Conservation (phyloP, 2,888 invertebrate species). For the Prosapia bicincta region DNA sequence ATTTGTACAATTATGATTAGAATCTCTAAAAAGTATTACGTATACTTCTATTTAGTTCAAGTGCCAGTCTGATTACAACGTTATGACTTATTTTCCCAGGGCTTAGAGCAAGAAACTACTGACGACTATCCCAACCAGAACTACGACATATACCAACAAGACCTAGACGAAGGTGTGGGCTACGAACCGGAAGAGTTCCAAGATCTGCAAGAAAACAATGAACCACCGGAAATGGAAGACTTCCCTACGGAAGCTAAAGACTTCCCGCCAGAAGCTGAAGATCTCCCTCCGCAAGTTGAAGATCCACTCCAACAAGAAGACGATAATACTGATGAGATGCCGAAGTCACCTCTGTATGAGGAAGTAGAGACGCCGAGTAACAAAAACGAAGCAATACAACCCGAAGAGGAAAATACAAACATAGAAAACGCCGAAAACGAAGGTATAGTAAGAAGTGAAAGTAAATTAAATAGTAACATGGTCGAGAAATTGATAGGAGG, state of each 20-base stretch:
- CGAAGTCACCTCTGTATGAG: constrained; percentile 13
- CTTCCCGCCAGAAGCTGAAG: neutral
- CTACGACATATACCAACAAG: neutral
- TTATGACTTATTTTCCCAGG: neutral
- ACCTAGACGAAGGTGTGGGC: constrained; percentile 31
- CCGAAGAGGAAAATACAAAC: neutral
- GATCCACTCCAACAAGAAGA: constrained; percentile 8
- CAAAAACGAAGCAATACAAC: neutral
- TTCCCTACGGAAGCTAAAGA: constrained; percentile 27
- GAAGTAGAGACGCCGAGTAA: constrained; percentile 32
- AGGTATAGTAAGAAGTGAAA: constrained; percentile 7
- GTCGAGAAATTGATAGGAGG: constrained; percentile 26
- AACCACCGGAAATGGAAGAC: constrained; percentile 14
- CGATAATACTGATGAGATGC: constrained; percentile 30
- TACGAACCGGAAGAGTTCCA: constrained; percentile 30
- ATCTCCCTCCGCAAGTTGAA: neutral
- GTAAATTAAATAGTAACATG: constrained; percentile 32
- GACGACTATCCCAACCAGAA: neutral
- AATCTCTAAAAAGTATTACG: too few species aligned
- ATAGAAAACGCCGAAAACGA: constrained; percentile 28
- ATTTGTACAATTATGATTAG: too few species aligned
- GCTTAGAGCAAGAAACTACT: neutral
- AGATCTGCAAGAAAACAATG: constrained; percentile 12
- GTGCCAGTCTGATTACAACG: too few species aligned
- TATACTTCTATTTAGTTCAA: too few species aligned